phyloP scores from a whole-genome alignment of 1,140 invertebrate species.

The Vanessa tameamea region DNA sequence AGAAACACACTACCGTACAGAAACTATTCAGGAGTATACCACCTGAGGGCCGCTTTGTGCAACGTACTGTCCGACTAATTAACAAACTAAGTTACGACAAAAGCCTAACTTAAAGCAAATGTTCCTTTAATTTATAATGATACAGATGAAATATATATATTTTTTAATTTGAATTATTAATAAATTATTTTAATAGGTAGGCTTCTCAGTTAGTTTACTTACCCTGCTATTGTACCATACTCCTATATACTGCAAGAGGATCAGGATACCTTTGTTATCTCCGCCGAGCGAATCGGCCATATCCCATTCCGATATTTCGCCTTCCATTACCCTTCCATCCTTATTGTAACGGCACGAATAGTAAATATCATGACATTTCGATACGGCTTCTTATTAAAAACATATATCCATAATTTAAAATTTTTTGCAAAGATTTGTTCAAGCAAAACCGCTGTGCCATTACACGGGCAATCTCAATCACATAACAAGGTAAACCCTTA shows the following conservation, averaged over 20 bases:
- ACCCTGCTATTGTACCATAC: no score
- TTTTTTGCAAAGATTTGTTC: slow-evolving; percentile 54
- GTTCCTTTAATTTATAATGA: neutral
- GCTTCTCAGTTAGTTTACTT: no score
- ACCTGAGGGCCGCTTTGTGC: slow-evolving; percentile 19
- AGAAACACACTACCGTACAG: slow-evolving; percentile 10
- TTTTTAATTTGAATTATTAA: neutral
- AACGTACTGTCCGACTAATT: slow-evolving; percentile 33
- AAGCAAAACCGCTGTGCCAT: slow-evolving; percentile 49
- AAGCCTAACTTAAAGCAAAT: slow-evolving; percentile 11
- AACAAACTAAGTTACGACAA: slow-evolving; percentile 31
- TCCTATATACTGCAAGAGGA: no score
- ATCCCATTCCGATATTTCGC: no score
- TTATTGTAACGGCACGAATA: no score
- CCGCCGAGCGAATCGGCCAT: no score
- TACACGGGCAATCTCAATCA: slow-evolving; percentile 66
- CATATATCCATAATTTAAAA: slow-evolving; percentile 18
- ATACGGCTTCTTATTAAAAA: no score
- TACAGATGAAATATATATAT: neutral
- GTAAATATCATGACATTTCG: no score
- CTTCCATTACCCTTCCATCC: no score
- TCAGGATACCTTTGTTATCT: no score
- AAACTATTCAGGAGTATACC: slow-evolving; percentile 14
- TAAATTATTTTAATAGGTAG: neutral
- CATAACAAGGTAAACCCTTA: slow-evolving; percentile 66